Percentiles rank a stretch among this genome's conserved stretches.
Evolutionary conservation across 2,113 vertebrate genomes (phyloP).

Genomic region (Crotalus tigris): DNA sequence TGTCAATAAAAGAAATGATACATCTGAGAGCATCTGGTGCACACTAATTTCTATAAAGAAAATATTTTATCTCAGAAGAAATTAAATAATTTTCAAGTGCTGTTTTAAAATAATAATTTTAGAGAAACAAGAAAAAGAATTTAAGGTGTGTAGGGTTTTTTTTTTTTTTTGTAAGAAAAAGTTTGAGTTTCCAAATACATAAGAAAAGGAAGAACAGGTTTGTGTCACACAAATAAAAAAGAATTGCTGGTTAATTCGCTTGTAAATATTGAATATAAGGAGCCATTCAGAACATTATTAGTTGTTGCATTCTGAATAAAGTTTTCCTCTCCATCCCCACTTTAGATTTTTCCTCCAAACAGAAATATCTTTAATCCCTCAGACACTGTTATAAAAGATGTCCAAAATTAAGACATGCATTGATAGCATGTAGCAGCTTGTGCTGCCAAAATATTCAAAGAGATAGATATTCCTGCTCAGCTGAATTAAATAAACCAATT

Average conservation of each 20-base stretch:
- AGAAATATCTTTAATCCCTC: not conserved
- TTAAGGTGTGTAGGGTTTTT: not conserved
- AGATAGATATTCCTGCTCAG: not conserved
- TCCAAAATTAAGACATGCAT: not conserved
- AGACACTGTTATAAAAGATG: not conserved
- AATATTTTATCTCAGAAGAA: conserved; percentile 46
- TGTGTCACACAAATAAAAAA: conserved; percentile 39
- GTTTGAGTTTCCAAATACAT: conserved; percentile 55
- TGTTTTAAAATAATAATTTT: conserved; percentile 41
- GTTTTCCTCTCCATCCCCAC: conserved; percentile 15
- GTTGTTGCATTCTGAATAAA: conserved; percentile 33
- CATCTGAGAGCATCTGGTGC: conserved; percentile 35
- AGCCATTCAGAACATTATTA: conserved; percentile 46
- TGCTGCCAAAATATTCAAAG: conserved; percentile 1
- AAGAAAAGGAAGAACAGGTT: conserved; percentile 46
- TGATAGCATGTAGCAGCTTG: not conserved
- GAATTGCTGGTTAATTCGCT: conserved; percentile 48
- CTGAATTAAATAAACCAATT: not conserved
- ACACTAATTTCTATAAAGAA: conserved; percentile 51
- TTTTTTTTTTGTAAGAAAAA: conserved; percentile 31
- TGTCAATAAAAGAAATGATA: conserved; percentile 45
- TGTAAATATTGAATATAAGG: conserved; percentile 57
- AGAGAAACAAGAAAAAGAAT: conserved; percentile 20
- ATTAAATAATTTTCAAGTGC: conserved; percentile 24
- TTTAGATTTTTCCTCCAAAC: conserved; percentile 21